A percentile compares a stretch with the other conserved stretches of the same genome.
Conservation (phyloP, 2,797 vertebrate genomes). For the Poeciliopsis presidionis region DNA sequence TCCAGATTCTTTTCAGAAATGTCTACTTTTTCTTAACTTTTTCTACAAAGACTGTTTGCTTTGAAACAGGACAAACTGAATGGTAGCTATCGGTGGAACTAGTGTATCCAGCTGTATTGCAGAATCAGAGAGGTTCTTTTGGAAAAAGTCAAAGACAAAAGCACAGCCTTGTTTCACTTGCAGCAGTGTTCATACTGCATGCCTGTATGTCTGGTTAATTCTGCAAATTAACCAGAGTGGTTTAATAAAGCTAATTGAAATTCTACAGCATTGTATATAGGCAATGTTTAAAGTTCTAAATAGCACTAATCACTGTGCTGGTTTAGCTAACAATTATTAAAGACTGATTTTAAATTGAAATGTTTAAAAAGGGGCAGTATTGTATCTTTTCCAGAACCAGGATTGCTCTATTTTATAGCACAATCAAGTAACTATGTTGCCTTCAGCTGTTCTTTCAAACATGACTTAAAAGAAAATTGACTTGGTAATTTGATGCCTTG, state of each 20-base stretch:
- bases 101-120: not conserved
- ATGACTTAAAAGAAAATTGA: too few relatives aligned
- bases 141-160: not conserved
- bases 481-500: too few relatives aligned
- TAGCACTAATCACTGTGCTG: conserved; percentile 7
- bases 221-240: not conserved
- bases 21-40: not conserved
- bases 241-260: not conserved
- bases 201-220: not conserved
- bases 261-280: not conserved
- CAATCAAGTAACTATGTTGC: too few relatives aligned
- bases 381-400: too few relatives aligned
- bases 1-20: not conserved
- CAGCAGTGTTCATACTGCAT: not conserved
- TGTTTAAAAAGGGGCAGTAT: not conserved
- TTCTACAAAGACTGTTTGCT: not conserved
- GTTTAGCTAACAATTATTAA: conserved; percentile 22
- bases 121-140: not conserved
- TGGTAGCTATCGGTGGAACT: not conserved
- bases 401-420: too few relatives aligned
- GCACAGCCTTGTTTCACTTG: not conserved
- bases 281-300: not conserved
- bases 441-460: too few relatives aligned
- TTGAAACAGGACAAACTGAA: not conserved
- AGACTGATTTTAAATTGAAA: conserved; percentile 25